Conservation (phyloP, 2,113 vertebrate genomes). For the Malaclemys terrapin region DNA sequence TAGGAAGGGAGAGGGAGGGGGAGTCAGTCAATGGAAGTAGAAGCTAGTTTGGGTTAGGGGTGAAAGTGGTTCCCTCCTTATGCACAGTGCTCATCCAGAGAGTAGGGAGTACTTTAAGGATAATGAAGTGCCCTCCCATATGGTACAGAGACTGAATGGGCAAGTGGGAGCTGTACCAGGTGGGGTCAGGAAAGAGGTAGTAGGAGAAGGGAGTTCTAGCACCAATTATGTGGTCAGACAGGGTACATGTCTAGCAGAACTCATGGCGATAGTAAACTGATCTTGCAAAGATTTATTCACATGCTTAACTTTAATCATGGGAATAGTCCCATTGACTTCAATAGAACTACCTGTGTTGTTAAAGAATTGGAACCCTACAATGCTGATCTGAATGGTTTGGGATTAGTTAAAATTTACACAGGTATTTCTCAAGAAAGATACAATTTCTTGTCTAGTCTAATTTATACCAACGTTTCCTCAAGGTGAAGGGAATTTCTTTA, state of each 20-base stretch:
- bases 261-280: background rate
- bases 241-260: background rate
- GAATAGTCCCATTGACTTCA: background rate
- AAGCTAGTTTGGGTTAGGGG: fast-evolving
- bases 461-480: constrained; percentile 40
- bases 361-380: constrained; percentile 34
- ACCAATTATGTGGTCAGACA: background rate
- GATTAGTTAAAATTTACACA: constrained; percentile 54
- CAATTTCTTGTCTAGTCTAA: constrained; percentile 46
- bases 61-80: background rate
- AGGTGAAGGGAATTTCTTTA: constrained; percentile 33
- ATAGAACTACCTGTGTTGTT: constrained; percentile 25
- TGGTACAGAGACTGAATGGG: background rate
- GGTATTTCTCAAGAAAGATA: constrained; percentile 57
- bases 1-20: background rate
- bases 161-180: background rate
- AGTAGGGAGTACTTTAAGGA: background rate
- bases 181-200: background rate
- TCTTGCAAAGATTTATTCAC: constrained; percentile 11
- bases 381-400: background rate
- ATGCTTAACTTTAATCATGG: constrained; percentile 26
- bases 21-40: background rate
- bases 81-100: fast-evolving
- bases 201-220: background rate
- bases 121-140: background rate